Base-by-base conservation (phyloP, 64 coral and sea anemone species). In the Cladopsammia gracilis region DNA sequence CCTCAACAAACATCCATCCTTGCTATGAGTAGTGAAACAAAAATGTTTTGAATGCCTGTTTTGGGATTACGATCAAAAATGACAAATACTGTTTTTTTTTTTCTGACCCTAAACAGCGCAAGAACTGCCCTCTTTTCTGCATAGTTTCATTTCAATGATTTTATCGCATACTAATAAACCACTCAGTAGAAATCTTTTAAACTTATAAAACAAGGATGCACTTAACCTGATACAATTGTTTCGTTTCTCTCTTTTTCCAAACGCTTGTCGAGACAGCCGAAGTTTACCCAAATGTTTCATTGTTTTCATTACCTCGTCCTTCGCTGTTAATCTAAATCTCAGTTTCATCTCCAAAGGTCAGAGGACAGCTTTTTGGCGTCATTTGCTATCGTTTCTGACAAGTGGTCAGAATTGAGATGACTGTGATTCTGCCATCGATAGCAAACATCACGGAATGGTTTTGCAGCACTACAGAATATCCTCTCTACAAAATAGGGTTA, bases 21-120 rank as follows among this genome's bases (percentile, higher is more conserved):
- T 84, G 43, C 61, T 49, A 66, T 59, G 64, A 56, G 7, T 56
- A 12, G 53, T 50, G 46, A 84, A 82, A 67, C 60, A 49, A 45
- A 84, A 84, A 66, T 84, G 80, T 84, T 84, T 84, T 84, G 62
- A 84, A 84, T 84, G 67, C 80, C 80, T 84, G 80, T 50, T 67
- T 19, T 47, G 42, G 80, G 80, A 84, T 84, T 84, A 84, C 25
- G 14, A 68, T 84, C 80, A 84, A 52, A 14, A 66, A n/a, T 84
- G 80, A 84, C 80, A 84, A 68, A 84, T 45, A 68, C 58, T 34
- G 34, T 34, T 34, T 34, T 34, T 34, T 34, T 34, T 84, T 47
- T 34, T 49, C 48, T 84, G 80, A 84, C 80, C 80, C 23, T 50
- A 14, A 84, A 48, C 80, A 84, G 80, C 9, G 18, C 80, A 51